Base-by-base conservation (phyloP, 1,140 invertebrate species). In the Drosophila parabipectinata region DNA sequence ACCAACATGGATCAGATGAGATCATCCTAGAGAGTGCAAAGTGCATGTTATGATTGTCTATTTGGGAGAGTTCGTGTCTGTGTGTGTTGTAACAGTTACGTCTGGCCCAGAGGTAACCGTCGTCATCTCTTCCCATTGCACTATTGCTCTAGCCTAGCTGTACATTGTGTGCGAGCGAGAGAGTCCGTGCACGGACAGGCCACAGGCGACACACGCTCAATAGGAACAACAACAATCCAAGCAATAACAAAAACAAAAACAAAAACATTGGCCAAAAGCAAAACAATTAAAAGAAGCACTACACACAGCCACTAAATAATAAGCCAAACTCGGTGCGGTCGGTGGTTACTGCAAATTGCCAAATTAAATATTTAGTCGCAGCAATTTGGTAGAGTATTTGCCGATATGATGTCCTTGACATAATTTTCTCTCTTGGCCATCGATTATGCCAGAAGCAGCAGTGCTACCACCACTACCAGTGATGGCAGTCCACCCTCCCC, bases 281-380 rank as follows among this genome's bases (percentile, higher is more conserved):
- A 37, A 37, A 37, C 34, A 32, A 9, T 47, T 10, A 47, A 47
- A 7, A 47, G 6, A 24, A 45, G 5, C 18, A 18, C 1, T 45
- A 45, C 21, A 3, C 21, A 21, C 21, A 18, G 15, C 14, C 52
- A 26, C n/a, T 52, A 51, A 37, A 6, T 28, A 6, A 28, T 28
- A 6, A 7, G 26, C 6, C 26, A 28, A 28, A 28, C 26, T 28
- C 1, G 4, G 4, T 28, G 26, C 26, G 5, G 24, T 26, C 5
- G 61, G 56, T 10, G 32, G 32, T 39, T 24, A 24, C 48, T 80
- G 80, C 52, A 59, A 84, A 84, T 84, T 84, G 59, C 47, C 76
- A 59, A 66, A 59, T 77, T 81, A 80, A 84, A 84, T 80, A 84
- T 73, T 63, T 77, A 84, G 79, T 55, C 56, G 72, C 44, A 64